Base-by-base conservation (phyloP, 1,140 invertebrate genomes). In the Calycopis cecrops region DNA sequence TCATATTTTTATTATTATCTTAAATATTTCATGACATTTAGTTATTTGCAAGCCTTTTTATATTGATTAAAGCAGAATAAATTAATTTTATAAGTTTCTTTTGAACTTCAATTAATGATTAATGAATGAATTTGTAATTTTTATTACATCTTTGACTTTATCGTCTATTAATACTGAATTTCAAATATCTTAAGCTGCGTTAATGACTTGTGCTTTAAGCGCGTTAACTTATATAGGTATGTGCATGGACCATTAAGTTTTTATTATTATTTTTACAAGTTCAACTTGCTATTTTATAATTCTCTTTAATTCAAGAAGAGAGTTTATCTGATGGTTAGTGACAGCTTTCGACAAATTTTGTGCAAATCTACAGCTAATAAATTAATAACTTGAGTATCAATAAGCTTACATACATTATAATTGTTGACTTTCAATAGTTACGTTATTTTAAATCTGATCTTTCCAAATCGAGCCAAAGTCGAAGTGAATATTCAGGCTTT, bases 161-260 rank as follows among this genome's bases (percentile, higher is more conserved):
- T 44, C 40, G 12, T 44, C 40, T 16, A 16, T 16, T 44, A 44
- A 9, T 12, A 44, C 8, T 44, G 21, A 44, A 44, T 44, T 16
- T 16, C 16, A 12, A 16, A 16, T 16, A 10, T 3, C 17, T 44
- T 16, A 44, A 16, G 14, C 6, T 16, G 40, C 14, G 14, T 3
- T 14, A 3, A 42, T 17, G 21, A 17, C n/a, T 7, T 16, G 14
- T 42, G 40, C 12, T 42, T 42, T 12, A 16, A 42, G 40, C 40
- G 40, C 40, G 14, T 42, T 16, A 9, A n/a, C 9, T 35, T n/a
- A 28, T 28, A 28, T 28, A n/a, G 9, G 3, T 9, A n/a, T n/a
- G 3, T 37, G 35, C 35, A 37, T 37, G 35, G 35, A 40, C 38
- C 38, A 10, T 40, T 40, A 40, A 14, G 38, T 8, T n/a, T 40